Conservation (phyloP, 64 coral and sea anemone species). For the Catalaphyllia jardinei region DNA sequence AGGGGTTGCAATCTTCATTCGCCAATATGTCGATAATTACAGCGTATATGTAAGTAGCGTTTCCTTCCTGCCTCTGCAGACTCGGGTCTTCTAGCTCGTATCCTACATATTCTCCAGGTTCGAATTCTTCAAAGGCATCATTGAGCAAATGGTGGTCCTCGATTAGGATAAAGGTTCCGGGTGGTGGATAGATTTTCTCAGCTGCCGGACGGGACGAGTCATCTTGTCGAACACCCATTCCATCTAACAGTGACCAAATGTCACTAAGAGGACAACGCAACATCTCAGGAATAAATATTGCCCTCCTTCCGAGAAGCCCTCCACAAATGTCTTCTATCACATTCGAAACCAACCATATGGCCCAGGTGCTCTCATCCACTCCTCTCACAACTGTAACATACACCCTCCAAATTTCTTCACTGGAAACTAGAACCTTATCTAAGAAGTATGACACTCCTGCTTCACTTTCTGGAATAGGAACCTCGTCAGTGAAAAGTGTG, state of each 20-base stretch:
- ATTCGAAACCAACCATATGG: constrained; percentile 21
- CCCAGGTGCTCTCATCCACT: not conserved
- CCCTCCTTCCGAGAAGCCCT: constrained; percentile 26
- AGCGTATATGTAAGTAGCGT: constrained; percentile 73
- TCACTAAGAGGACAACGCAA: not conserved
- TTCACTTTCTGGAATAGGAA: constrained; percentile 44
- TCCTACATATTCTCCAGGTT: constrained; percentile 79
- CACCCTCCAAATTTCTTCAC: constrained; percentile 25
- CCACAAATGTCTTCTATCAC: constrained; percentile 33
- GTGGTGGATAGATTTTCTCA: constrained; percentile 9
- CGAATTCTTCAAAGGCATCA: constrained; percentile 56
- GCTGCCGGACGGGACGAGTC: not conserved
- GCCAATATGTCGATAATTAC: constrained; percentile 48
- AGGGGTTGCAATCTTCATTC: not conserved
- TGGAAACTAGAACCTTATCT: constrained; percentile 14
- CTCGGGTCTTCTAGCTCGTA: constrained; percentile 82
- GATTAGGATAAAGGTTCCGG: constrained; percentile 60
- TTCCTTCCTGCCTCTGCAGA: constrained; percentile 42
- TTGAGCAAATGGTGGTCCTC: constrained; percentile 63
- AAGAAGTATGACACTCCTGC: constrained; percentile 33
- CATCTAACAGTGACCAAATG: constrained; percentile 46
- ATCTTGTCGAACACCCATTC: constrained; percentile 45
- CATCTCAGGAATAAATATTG: constrained; percentile 33
- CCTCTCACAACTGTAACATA: constrained; percentile 20
- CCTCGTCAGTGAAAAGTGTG: constrained; percentile 21